Evolutionary conservation across 2,888 invertebrate genomes (phyloP), one percentile per base, ranked within the genome.

Genomic region (Tachina lurida): DNA sequence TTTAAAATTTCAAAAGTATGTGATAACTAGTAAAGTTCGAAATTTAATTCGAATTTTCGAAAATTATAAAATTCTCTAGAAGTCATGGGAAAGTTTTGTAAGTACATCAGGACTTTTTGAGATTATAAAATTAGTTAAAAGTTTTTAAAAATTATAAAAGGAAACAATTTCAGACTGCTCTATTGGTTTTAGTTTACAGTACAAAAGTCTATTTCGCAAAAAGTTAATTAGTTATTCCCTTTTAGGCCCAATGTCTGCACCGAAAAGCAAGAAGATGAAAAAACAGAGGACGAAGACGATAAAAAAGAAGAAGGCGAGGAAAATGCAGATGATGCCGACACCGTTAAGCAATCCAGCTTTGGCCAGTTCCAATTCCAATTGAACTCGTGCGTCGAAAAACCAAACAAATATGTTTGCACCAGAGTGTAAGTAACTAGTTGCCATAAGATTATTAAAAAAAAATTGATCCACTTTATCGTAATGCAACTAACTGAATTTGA

Each of bases 231-330:
- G 31, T 31, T 4, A 31, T 10, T 3, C 22, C 22, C 49, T 91
- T 92, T 31, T 89, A 95, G 95, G 49, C 93, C 94, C 65, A 95
- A 95, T 89, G 95, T 95, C 22, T 95, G 95, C 89, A 94, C 94
- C 56, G 95, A 95, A 88, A 94, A 94, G 63, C 94, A 93, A 87
- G 93, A 94, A 89, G 93, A 92, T 84, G 92, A 91, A 84, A 89
- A 91, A 43, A 84, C 41, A 17, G 39, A 70, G 12, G 84, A 89
- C 49, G 90, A 91, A 82, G 88, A 78, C 76, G 82, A 74, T 70
- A 81, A 74, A 70, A 83, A 74, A 22, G 77, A 84, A 5, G 88
- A 88, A 52, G 87, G 87, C 19, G 79, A 70, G 3, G 79, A 84
- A 47, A 89, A 88, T 84, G 88, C 89, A 68, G 90, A 88, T 63